phyloP scores from a whole-genome alignment of 2,888 invertebrate species.

The Trimorus sp. region DNA sequence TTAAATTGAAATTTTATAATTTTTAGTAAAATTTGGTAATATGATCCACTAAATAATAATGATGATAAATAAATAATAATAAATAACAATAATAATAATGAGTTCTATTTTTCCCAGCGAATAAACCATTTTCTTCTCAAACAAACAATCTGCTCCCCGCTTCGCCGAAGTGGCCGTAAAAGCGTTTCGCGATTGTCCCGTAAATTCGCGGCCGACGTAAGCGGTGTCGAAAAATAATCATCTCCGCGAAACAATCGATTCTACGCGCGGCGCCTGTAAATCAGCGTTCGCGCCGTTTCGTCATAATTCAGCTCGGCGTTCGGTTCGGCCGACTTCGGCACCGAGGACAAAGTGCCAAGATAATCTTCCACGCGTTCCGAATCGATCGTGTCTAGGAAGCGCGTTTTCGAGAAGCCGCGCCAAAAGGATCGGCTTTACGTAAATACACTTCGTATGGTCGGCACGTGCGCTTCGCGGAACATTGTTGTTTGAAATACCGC shows the following conservation, averaged over 20 bases:
- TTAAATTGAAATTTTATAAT: too few species aligned
- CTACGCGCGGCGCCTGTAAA: constrained; percentile 41
- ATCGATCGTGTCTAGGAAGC: constrained; percentile 65
- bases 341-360: constrained; percentile 57
- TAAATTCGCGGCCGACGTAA: constrained; percentile 21
- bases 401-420: constrained; percentile 57
- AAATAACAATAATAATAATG: too few species aligned
- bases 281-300: constrained; percentile 29
- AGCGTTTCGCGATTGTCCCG: not conserved
- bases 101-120: too few species aligned
- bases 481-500: constrained; percentile 69
- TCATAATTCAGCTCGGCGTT: constrained; percentile 38
- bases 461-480: constrained; percentile 65
- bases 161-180: too few species aligned
- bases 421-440: constrained; percentile 62
- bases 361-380: constrained; percentile 52
- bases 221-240: constrained; percentile 22
- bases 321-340: constrained; percentile 31
- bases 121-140: too few species aligned
- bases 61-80: too few species aligned
- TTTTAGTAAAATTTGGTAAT: too few species aligned
- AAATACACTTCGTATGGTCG: constrained; percentile 63
- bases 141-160: too few species aligned
- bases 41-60: too few species aligned
- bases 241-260: constrained; percentile 48